Base-by-base conservation (phyloP, 2,888 invertebrate species). In the Ashinkailepas kermadecensis region DNA sequence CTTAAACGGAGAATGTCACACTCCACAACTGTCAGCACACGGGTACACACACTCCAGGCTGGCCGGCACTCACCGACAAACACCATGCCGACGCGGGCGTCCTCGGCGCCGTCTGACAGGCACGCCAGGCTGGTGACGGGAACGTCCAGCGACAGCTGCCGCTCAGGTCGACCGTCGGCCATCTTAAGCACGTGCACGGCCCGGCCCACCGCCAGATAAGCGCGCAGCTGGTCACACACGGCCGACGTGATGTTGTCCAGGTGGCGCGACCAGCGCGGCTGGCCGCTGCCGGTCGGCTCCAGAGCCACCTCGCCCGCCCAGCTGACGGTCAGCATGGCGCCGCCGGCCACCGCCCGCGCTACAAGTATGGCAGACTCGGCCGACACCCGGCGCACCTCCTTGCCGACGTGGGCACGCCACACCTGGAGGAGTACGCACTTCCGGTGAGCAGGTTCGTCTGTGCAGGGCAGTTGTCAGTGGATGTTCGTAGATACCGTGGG, bases 91-190 rank as follows among this genome's bases (percentile, higher is more conserved):
- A 54, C 11, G 74, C 8, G 15, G 54, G 23, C 23, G 25, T 74
- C 74, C 0, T 25, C 54, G 6, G 74, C 74, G 15, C 21, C 74
- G 10, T 25, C 13, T 0, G 74, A 54, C 74, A 74, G 54, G 74
- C 74, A 74, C 54, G 74, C 21, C 18, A 74, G 74, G 54, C 54
- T 54, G 74, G 74, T 74, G 54, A 74, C 54, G 54, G 54, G 74
- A 54, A 54, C 54, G 21, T 25, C 54, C 1, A 23, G 8, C 54
- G 74, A 21, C 54, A 74, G 12, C 74, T 74, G 54, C 4, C 74
- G 74, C 74, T 74, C 54, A 9, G 54, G 11, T 10, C 10, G 15
- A 6, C 74, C 74, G 74, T 54, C 74, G 18, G 6, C 3, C 74
- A 54, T 12, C 18, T 15, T 2, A 54, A 74, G 74, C 74, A 74